Base-by-base conservation (phyloP, 1,140 invertebrate genomes). In the Heliothis subflexa region DNA sequence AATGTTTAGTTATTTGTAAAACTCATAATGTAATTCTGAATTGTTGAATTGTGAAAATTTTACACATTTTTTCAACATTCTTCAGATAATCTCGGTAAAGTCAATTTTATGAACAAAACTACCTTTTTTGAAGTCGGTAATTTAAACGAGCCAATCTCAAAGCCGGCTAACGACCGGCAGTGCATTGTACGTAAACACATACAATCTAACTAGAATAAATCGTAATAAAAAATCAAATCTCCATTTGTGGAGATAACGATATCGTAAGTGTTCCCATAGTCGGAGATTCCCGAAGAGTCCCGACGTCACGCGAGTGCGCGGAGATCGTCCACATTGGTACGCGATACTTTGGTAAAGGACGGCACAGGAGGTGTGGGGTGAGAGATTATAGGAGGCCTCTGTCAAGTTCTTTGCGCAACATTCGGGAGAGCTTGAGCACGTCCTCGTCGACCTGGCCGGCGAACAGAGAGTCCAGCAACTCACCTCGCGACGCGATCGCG, bases 321-420 rank as follows among this genome's bases (percentile, higher is more conserved):
- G 45, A 54, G 71, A 33, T 66, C 74, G 59, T 72, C 74, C 61
- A 80, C 55, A 83, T 59, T 88, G 84, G 85, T 84, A 85, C 81
- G 66, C 68, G 79, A 74, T 83, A 74, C 83, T 85, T 85, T 81
- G 83, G 79, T 83, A 52, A 79, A 91, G 92, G 92, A 94, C 92
- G 92, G 92, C 88, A 89, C 86, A 86, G 55, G 64, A 61, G 59
- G 52, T 78, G 77, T 71, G 50, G 47, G 13, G 77, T 62, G 45
- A 70, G 45, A 33, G 79, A 85, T 92, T 94, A 94, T 82, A 93
- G 92, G 33, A 93, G 86, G 55, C 92, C 93, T 14, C 89, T 68
- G 80, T 94, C 93, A 2, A 94, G 85, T 79, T 93, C 91, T 68
- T 92, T 92, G 68, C 93, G 88, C 2, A 94, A 89, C 92, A 94